Evolutionary conservation across 2,113 vertebrate genomes (phyloP).

Genomic region (Crypturellus undulatus): DNA sequence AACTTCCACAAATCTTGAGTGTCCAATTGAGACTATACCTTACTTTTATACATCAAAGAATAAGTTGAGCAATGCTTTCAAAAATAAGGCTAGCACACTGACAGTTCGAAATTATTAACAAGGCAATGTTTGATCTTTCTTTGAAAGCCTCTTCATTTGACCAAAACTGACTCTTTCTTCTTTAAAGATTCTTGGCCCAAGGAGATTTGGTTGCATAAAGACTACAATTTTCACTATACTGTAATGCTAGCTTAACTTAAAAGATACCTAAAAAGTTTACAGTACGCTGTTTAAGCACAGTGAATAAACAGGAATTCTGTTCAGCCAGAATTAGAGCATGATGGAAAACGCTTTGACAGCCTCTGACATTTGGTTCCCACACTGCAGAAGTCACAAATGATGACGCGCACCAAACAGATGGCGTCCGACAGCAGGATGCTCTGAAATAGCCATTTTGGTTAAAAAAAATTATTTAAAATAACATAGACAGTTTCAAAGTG

Average conservation of each 20-base stretch:
- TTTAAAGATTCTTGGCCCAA: neutral
- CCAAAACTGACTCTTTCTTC: neutral
- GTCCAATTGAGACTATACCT: neutral
- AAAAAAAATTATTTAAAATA: conserved; percentile 58
- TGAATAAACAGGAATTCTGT: conserved; percentile 35
- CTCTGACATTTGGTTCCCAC: conserved; percentile 66
- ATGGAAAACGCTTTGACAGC: conserved; percentile 39
- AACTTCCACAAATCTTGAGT: neutral
- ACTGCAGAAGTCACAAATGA: conserved; percentile 62
- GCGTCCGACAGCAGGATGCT: conserved; percentile 65
- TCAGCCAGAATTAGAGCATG: conserved; percentile 58
- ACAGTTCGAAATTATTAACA: neutral
- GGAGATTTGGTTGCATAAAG: neutral
- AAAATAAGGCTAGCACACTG: neutral
- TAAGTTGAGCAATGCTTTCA: neutral
- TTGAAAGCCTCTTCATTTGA: neutral
- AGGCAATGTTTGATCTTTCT: neutral
- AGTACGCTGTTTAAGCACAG: neutral
- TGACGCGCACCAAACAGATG: conserved; percentile 66
- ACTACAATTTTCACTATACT: neutral
- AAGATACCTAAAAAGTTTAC: neutral
- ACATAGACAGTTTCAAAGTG: conserved; percentile 23
- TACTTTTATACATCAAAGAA: neutral
- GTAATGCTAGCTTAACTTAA: neutral
- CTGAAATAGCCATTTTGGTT: conserved; percentile 50